Evolutionary conservation across 2,888 invertebrate genomes (phyloP).

Genomic region (Baccha elongata): DNA sequence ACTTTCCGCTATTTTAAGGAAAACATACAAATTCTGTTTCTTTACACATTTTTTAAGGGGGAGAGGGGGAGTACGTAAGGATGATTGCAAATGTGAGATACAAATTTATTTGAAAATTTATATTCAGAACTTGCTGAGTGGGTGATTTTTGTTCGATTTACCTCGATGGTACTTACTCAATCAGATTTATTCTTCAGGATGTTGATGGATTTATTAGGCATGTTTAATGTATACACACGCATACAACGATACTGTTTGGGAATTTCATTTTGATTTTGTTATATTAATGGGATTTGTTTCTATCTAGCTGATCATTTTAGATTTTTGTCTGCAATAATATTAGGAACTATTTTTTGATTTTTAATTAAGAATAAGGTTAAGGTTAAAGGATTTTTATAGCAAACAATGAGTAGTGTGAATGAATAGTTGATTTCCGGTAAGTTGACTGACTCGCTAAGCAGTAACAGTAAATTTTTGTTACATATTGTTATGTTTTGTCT

Average conservation of each 20-base stretch:
- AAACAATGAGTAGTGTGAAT: too few species aligned
- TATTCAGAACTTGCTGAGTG: conserved; percentile 26
- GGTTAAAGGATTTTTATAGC: too few species aligned
- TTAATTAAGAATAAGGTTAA: too few species aligned
- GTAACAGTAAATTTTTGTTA: too few species aligned
- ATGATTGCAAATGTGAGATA: not conserved
- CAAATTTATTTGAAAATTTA: conserved; percentile 43
- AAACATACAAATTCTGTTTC: conserved; percentile 21
- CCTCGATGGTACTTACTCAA: conserved; percentile 42
- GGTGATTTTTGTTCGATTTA: conserved; percentile 23
- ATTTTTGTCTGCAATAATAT: too few species aligned
- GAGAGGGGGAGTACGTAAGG: not conserved
- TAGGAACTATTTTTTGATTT: too few species aligned
- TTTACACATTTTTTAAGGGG: not conserved
- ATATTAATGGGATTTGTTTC: not conserved
- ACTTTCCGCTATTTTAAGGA: conserved; percentile 39
- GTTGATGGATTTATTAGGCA: conserved; percentile 74
- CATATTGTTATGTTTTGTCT: too few species aligned
- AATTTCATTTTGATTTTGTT: conserved; percentile 1
- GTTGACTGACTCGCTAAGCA: too few species aligned
- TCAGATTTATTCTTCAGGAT: conserved; percentile 65
- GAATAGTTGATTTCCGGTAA: too few species aligned
- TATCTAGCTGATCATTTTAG: too few species aligned
- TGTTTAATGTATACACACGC: conserved; percentile 60
- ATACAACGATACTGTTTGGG: not conserved